A percentile compares a stretch with the other conserved stretches of the same genome.
phyloP scores from a whole-genome alignment of 1,140 invertebrate species.

The Aphaenogaster ashmeadi region DNA sequence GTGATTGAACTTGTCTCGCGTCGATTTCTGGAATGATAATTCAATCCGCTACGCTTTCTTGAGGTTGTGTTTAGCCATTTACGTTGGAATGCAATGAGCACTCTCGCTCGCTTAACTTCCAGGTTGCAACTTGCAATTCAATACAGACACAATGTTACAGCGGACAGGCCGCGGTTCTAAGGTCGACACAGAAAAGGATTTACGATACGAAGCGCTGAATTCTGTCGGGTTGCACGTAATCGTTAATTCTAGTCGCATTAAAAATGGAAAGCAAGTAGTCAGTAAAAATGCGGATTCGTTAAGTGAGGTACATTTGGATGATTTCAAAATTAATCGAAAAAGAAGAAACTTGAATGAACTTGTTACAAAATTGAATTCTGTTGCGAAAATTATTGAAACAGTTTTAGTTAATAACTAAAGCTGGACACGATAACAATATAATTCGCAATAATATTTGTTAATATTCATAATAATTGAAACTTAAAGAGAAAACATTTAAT shows the following conservation, averaged over 20 bases:
- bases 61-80: conserved; percentile 53
- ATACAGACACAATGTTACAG: conserved; percentile 24
- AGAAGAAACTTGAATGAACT: neutral
- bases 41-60: conserved; percentile 57
- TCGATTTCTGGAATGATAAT: conserved; percentile 60
- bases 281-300: neutral
- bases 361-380: neutral
- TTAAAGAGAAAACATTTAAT: neutral
- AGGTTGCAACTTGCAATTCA: conserved; percentile 48
- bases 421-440: neutral
- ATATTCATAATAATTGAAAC: neutral
- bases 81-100: conserved; percentile 61
- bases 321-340: neutral
- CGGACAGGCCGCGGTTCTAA: neutral
- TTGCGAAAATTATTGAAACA: neutral
- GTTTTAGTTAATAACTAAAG: neutral
- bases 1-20: conserved; percentile 51
- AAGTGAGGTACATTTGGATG: neutral
- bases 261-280: neutral
- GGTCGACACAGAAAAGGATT: conserved; percentile 22
- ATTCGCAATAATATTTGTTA: neutral
- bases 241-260: neutral
- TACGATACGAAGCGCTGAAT: neutral
- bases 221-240: neutral
- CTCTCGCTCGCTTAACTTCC: conserved; percentile 59